These are phyloP conservation scores for Decapterus maruadsi DNA, from an alignment of 2,797 vertebrate species.

Conservation along the genomic window DNA sequence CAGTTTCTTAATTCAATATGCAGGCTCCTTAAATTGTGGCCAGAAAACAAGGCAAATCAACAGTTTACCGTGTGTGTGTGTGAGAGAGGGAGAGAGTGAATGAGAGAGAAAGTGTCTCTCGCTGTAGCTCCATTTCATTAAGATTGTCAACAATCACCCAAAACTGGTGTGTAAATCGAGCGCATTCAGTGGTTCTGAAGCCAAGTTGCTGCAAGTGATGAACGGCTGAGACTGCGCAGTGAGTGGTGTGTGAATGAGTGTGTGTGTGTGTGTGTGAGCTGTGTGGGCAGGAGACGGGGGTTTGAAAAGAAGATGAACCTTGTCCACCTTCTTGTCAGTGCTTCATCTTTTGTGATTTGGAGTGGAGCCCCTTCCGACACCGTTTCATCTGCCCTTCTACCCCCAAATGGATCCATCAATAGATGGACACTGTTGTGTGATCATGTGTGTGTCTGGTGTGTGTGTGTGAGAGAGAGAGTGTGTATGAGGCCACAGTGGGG, in stretches of 20 bases:
- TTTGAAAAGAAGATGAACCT: constrained; percentile 72
- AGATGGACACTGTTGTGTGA: constrained; percentile 48
- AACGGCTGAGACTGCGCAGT: constrained; percentile 37
- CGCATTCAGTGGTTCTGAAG: constrained; percentile 38
- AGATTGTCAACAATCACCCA: constrained; percentile 44
- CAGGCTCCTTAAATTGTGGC: constrained; percentile 24
- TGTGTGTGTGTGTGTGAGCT: constrained; percentile 10
- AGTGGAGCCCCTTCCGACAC: constrained; percentile 51
- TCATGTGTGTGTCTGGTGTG: constrained; percentile 10
- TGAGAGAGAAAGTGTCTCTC: not conserved
- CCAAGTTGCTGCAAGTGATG: constrained; percentile 53
- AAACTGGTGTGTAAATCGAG: constrained; percentile 48
- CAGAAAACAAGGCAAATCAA: constrained; percentile 28
- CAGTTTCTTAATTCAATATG: constrained; percentile 42
- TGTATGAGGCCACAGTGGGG: constrained; percentile 68
- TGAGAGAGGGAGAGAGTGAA: constrained; percentile 1
- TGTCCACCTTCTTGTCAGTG: constrained; percentile 79
- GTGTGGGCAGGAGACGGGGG: constrained; percentile 21
- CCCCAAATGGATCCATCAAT: constrained; percentile 71
- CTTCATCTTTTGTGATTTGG: constrained; percentile 75
- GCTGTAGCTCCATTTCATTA: constrained; percentile 27
- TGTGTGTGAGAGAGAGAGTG: constrained; percentile 31
- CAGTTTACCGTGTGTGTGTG: constrained; percentile 14
- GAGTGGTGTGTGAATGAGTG: constrained; percentile 12
- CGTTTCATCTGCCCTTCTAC: constrained; percentile 76